Base-by-base conservation (phyloP, 1,140 invertebrate genomes). In the Uloborus diversus region DNA sequence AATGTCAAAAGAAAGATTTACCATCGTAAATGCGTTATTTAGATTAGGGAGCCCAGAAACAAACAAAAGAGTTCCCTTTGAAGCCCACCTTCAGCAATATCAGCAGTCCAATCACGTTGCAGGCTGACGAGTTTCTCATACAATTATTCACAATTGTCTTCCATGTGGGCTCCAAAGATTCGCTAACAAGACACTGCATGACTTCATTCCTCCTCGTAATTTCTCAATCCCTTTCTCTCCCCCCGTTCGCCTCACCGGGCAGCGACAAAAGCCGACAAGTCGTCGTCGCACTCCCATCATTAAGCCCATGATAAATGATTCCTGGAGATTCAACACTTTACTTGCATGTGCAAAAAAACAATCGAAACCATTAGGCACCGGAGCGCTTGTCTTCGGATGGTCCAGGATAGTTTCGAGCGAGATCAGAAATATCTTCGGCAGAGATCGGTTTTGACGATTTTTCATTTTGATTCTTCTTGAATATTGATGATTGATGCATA, bases 251-350 rank as follows among this genome's bases (percentile, higher is more conserved):
- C 2, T 35, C 37, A 4, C 25, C n/a, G 17, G 17, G 17, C 56
- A 69, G 56, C 56, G 66, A 69, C 66, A 69, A 56, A 42, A 66
- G 62, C n/a, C 35, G 62, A 66, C 62, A 30, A 30, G 27, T 49
- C 30, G 66, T 69, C 66, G 51, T 56, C 66, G 47, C 47, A 56
- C 66, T 69, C 9, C 23, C 17, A 33, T 69, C 66, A 69, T 69
- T 69, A 69, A 69, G 47, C 66, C 66, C 3, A 27, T 69, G 66
- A 69, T 69, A 69, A 69, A 69, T 69, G 66, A 69, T 56, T 35
- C 11, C 51, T 47, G 35, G 27, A 27, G 35, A n/a, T 28, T 51
- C 37, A 42, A 42, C 9, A 42, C 37, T 42, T 42, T 42, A n/a
- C 37, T 42, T 17, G 9, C 37, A 42, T 2, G 17, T 13, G 37